Percentiles rank a stretch among this genome's conserved stretches.
Evolutionary conservation across 2,113 vertebrate species (phyloP).

Genomic region (Sarotherodon lohbergeri): DNA sequence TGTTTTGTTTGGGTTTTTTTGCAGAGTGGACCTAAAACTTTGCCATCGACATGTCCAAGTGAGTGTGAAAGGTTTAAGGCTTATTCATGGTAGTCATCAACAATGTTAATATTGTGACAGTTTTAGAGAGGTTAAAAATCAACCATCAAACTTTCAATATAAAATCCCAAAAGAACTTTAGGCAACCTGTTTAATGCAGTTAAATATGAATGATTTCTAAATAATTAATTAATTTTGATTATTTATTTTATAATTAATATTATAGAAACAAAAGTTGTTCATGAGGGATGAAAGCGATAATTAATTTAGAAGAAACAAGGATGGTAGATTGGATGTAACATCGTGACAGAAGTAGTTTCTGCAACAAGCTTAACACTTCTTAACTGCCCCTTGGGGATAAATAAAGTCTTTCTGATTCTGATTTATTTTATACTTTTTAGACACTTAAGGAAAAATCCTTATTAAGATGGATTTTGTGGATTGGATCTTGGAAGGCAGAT

Average conservation of each 20-base stretch:
- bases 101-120: not conserved
- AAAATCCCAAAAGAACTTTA: not conserved
- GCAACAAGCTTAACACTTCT: not conserved
- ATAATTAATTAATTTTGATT: not conserved
- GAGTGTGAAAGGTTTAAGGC: slow-evolving; percentile 19
- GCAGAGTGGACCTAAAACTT: slow-evolving; percentile 8
- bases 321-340: not conserved
- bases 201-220: not conserved
- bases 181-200: not conserved
- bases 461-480: slow-evolving; percentile 40
- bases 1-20: not conserved
- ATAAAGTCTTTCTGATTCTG: not conserved
- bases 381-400: not conserved
- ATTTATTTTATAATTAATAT: not conserved
- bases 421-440: not conserved
- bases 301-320: not conserved
- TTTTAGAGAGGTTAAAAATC: not conserved
- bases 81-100: not conserved
- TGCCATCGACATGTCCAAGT: slow-evolving; percentile 66
- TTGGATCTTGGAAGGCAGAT: slow-evolving; percentile 8
- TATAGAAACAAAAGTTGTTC: not conserved
- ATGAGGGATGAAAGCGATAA: not conserved
- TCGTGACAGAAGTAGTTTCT: not conserved
- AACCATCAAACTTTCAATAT: not conserved
- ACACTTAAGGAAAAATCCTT: slow-evolving; percentile 15